Evolutionary conservation across 1,140 invertebrate genomes (phyloP), one percentile per base, ranked within the genome.

Genomic region (Hypothenemus hampei): DNA sequence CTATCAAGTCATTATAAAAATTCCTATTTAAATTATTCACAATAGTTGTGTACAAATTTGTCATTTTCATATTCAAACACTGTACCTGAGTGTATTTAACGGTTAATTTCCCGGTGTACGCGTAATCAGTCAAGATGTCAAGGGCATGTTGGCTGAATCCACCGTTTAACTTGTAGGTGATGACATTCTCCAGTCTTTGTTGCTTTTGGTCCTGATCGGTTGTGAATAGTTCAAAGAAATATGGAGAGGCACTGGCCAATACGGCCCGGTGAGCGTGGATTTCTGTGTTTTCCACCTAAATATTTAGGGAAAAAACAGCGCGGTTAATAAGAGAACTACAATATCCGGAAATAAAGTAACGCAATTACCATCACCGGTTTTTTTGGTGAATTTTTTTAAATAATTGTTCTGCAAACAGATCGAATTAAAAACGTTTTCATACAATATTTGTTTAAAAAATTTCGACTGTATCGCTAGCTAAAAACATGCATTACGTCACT

Each of bases 161-260:
- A n/a, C 78, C 81, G 64, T 80, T 82, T 50, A 89, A 67, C 65
- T 85, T 83, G 67, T 82, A 86, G 13, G 78, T 79, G 23, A 79
- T 67, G 19, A 76, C 65, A 59, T 76, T 75, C 49, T 75, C 71
- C 40, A 66, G 49, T 61, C 69, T 51, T 65, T 73, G 67, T 68
- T 73, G 57, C 15, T 64, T 58, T 43, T 66, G 60, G 61, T 85
- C 81, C 54, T 68, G 64, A 63, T 85, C 80, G 11, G 75, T 75
- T 11, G 77, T 78, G 69, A 91, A 89, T 62, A 89, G 72, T 64
- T 91, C 85, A 60, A 90, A 83, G 13, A 93, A 74, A 71, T 86
- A 86, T 2, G 85, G 83, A 50, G 85, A 87, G 19, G 81, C 82
- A 54, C 84, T 81, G 1, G 86, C 87, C 36, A 92, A 70, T 18